Conservation (phyloP, 2,113 vertebrate genomes). For the Lota lota region DNA sequence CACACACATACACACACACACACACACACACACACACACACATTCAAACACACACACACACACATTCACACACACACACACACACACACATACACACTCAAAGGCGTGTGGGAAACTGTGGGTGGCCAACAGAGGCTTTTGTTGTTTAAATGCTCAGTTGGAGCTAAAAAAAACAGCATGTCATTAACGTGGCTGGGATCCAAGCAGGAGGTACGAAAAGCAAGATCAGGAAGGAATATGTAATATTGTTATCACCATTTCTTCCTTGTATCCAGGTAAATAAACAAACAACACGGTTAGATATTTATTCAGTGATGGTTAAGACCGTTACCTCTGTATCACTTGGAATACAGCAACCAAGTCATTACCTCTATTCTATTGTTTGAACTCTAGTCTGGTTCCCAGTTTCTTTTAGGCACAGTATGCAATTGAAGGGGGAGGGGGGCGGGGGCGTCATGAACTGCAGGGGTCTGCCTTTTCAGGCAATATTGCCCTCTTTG, state of each 20-base stretch:
- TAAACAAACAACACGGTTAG: too few species aligned
- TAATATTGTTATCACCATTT: too few species aligned
- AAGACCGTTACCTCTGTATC: conserved; percentile 7
- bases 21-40: too few species aligned
- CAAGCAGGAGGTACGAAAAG: too few species aligned
- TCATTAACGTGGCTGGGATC: too few species aligned
- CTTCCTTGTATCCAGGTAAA: too few species aligned
- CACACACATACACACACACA: too few species aligned
- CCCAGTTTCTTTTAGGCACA: conserved; percentile 38
- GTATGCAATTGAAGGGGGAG: conserved; percentile 6
- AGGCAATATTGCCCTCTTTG: conserved; percentile 23
- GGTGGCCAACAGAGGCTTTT: conserved; percentile 27
- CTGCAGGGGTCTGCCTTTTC: conserved; percentile 28
- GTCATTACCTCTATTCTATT: conserved; percentile 30
- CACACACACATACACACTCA: not conserved
- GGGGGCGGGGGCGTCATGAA: conserved; percentile 30
- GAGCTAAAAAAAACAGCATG: too few species aligned
- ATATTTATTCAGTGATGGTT: too few species aligned
- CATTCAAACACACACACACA: too few species aligned
- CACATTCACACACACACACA: conserved; percentile 1
- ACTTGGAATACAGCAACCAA: conserved; percentile 17
- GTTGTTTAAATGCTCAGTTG: conserved; percentile 32
- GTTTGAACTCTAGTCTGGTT: conserved; percentile 35
- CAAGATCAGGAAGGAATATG: too few species aligned
- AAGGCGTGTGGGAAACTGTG: not conserved